Conservation (phyloP, 2,113 vertebrate genomes). For the Myodes glareolus region DNA sequence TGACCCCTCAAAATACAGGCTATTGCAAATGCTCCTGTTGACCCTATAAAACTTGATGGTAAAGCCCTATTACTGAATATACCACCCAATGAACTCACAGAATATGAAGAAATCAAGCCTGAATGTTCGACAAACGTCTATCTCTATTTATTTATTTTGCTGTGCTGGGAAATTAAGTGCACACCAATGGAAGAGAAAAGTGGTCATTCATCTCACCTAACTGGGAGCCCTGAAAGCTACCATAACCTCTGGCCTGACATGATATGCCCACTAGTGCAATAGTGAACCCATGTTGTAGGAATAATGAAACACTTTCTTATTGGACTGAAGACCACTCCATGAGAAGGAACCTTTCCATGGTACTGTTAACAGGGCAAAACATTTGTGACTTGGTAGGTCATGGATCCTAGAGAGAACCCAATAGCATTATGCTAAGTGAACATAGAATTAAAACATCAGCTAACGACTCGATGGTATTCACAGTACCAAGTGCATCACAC, state of each 20-base stretch:
- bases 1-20: too few species aligned
- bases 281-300: background rate
- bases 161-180: background rate
- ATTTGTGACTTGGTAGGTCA: background rate
- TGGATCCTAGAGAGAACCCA: background rate
- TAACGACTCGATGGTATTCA: background rate
- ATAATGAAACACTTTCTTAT: background rate
- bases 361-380: background rate
- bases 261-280: background rate
- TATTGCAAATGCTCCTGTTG: background rate
- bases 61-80: background rate
- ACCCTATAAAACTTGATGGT: background rate
- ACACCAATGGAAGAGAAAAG: background rate
- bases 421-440: background rate
- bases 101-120: background rate
- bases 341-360: background rate
- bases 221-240: background rate
- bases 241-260: background rate
- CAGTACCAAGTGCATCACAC: too few species aligned
- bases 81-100: background rate
- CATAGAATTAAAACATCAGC: background rate
- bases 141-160: background rate
- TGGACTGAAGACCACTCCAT: background rate
- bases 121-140: fast-evolving
- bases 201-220: background rate